Percentiles rank a stretch among this genome's conserved stretches.
phyloP scores from a whole-genome alignment of 1,140 invertebrate genomes.

The Pachyrhynchus sulphureomaculatus region DNA sequence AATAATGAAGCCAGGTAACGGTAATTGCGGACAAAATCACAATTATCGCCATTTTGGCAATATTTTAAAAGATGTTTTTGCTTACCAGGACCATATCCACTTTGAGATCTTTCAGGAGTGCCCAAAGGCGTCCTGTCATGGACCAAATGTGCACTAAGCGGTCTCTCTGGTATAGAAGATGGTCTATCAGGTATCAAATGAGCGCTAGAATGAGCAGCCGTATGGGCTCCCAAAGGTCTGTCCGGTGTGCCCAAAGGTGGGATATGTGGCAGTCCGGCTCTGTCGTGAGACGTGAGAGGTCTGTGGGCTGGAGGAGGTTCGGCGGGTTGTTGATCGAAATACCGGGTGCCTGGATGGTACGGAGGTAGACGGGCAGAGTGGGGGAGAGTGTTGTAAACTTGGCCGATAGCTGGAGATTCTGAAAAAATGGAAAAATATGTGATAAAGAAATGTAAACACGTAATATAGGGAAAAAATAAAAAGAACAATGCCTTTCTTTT shows the following conservation, averaged over 20 bases:
- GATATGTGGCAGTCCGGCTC: conserved; percentile 51
- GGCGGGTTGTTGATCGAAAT: conserved; percentile 41
- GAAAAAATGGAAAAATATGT: conserved; percentile 18
- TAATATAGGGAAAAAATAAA: not conserved
- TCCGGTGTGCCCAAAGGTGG: conserved; percentile 44
- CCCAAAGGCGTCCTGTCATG: conserved; percentile 26
- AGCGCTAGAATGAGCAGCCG: conserved; percentile 33
- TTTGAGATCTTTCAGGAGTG: conserved; percentile 28
- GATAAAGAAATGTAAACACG: no score
- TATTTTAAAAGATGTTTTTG: no score
- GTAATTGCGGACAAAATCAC: not conserved
- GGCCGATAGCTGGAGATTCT: conserved; percentile 72
- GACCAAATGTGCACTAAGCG: conserved; percentile 16
- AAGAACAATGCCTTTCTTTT: no score
- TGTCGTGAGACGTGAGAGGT: conserved; percentile 53
- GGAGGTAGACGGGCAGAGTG: conserved; percentile 22
- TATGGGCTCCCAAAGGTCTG: conserved; percentile 47
- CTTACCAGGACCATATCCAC: conserved; percentile 32
- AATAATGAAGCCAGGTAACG: not conserved
- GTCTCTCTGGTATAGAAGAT: conserved; percentile 17
- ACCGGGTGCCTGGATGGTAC: conserved; percentile 34
- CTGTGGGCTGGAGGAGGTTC: conserved; percentile 67
- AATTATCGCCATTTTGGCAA: no score
- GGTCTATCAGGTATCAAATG: conserved; percentile 24
- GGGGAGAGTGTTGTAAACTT: conserved; percentile 56